Base-by-base conservation (phyloP, 1,140 invertebrate species). In the Zeugodacus cucurbitae region DNA sequence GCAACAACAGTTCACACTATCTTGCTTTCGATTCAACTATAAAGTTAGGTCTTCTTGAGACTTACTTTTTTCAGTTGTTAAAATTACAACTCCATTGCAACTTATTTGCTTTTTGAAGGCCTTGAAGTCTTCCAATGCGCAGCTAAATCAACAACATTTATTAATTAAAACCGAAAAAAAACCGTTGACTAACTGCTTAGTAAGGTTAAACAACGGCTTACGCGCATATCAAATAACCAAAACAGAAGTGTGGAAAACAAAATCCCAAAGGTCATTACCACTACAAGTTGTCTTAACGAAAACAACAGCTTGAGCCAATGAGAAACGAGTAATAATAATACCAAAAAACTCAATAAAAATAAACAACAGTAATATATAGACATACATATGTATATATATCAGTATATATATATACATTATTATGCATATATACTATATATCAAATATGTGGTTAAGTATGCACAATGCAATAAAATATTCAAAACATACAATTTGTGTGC, bases 201-300 rank as follows among this genome's bases (percentile, higher is more conserved):
- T 67, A 32, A 67, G 29, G 64, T 29, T 32, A 67, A 34, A 26
- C 64, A 34, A 67, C 64, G 8, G 29, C 7, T 74, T 37, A 74
- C 34, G 11, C 34, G 34, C 5, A 74, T 74, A 74, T 22, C 34
- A 82, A 48, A 37, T 48, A 48, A 26, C 34, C 74, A 32, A 37
- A 74, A 26, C 22, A 82, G 7, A 82, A 22, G 20, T n/a, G 22
- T 7, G 26, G 20, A 74, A 74, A 74, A 44, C 17, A 44, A 82
- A 82, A 82, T 82, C 41, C 26, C 44, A 82, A 82, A 82, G 74
- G 74, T 82, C 74, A 82, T 82, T 78, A 78, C 70, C 70, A 78
- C 70, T 78, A 41, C 32, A 41, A 29, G n/a, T 82, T 48, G 44
- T 26, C 26, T 74, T 8, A 17, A 82, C 41, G 34, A n/a, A 48